These are phyloP conservation scores for Drosophila subsilvestris DNA, from an alignment of 2,888 invertebrate species.

Conservation along the genomic window DNA sequence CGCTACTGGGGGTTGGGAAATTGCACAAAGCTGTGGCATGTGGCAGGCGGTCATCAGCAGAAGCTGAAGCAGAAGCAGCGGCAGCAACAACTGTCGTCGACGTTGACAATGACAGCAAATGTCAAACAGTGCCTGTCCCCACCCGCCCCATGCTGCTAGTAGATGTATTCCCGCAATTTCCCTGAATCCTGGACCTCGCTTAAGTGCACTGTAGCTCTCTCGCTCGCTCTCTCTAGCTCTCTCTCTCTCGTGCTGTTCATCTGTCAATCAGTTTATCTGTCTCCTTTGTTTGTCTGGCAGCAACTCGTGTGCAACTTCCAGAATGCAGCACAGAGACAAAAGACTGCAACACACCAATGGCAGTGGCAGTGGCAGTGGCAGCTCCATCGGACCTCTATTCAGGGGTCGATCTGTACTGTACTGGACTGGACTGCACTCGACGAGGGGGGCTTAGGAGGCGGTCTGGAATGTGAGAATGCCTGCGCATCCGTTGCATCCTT, in stretches of 20 bases:
- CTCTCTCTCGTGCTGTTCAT: slow-evolving; percentile 21
- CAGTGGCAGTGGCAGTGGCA: not conserved
- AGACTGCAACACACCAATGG: slow-evolving; percentile 32
- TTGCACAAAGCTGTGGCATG: slow-evolving; percentile 55
- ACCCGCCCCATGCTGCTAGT: not conserved
- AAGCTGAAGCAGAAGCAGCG: slow-evolving; percentile 17
- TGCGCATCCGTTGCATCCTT: too few relatives aligned
- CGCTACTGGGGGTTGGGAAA: slow-evolving; percentile 41
- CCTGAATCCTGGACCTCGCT: slow-evolving; percentile 6
- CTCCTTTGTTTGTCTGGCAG: slow-evolving; percentile 44
- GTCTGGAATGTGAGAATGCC: too few relatives aligned
- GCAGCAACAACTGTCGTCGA: slow-evolving; percentile 56
- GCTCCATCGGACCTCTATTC: not conserved
- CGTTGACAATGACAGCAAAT: slow-evolving; percentile 74
- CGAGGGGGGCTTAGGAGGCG: not conserved
- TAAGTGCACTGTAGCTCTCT: slow-evolving; percentile 26
- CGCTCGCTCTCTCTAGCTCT: not conserved
- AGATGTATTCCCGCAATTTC: not conserved
- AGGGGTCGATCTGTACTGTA: not conserved
- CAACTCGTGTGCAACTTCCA: slow-evolving; percentile 52
- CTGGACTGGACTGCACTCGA: not conserved
- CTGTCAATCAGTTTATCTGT: slow-evolving; percentile 48
- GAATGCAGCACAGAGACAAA: slow-evolving; percentile 42
- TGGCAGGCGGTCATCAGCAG: slow-evolving; percentile 39
- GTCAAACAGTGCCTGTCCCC: slow-evolving; percentile 62